Base-by-base conservation (phyloP, 2,113 vertebrate species). In the Phaethon lepturus region DNA sequence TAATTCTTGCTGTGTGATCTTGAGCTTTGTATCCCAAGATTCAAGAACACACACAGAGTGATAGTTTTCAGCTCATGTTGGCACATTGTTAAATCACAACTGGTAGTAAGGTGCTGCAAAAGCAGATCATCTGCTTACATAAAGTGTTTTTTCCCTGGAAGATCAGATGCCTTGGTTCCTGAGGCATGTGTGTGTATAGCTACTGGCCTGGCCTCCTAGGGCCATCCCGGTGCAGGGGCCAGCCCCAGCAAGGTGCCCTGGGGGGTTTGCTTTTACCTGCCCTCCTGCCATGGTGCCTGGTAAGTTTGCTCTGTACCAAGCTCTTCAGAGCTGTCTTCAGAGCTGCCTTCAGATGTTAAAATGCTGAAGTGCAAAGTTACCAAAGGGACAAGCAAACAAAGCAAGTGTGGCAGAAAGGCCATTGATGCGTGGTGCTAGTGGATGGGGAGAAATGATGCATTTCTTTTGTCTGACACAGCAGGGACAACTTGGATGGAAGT, bases 381-480 rank as follows among this genome's bases (percentile, higher is more conserved):
- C 23, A 38, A 68, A 84, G 75, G 59, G 47, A 56, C 2, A 53
- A 35, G 18, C 38, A 74, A 86, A 53, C 19, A 58, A 78, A 91
- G 35, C 68, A 72, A 69, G 33, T 0, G 10, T 86, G 78, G 29
- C 60, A 68, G 68, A 80, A 74, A 23, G 64, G 42, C 38, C 31
- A 19, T 6, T 96, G 88, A 67, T 84, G 63, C 75, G 68, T 92
- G 67, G 29, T 72, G 56, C 62, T 85, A 66, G 24, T 53, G 69
- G 42, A 11, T 26, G 47, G 38, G 63, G n/a, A 88, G 68, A 87
- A 91, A 60, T 18, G 52, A 62, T 86, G 63, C 31, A 7, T 91
- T 93, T 84, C 83, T 93, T 95, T 67, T 55, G 63, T 72, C 92
- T 96, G 86, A 84, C 44, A n/a, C 82, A 90, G 88, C 88, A 86